Evolutionary conservation across 2,797 vertebrate species (phyloP).

Genomic region (Onychomys arenicola): DNA sequence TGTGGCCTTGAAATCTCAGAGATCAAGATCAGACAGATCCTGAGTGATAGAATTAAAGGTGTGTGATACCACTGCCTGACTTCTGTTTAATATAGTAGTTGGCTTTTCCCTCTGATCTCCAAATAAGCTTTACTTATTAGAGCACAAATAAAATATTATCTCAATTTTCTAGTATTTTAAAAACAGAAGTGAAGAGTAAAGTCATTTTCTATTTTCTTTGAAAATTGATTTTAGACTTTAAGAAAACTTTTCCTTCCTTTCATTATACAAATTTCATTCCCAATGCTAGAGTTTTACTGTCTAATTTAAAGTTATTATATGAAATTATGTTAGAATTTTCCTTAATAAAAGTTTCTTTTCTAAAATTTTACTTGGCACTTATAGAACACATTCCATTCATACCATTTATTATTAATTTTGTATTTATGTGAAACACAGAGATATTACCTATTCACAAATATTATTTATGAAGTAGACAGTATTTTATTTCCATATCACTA

Average conservation of each 20-base stretch:
- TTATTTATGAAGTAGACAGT: neutral
- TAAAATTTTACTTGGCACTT: neutral
- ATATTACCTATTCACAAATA: neutral
- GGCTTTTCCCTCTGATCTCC: too few relatives aligned
- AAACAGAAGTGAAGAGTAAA: neutral
- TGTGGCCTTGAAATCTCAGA: too few relatives aligned
- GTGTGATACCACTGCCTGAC: too few relatives aligned
- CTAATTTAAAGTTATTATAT: neutral
- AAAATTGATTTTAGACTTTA: neutral
- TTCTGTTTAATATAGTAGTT: too few relatives aligned
- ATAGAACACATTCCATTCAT: neutral
- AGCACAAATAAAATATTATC: too few relatives aligned
- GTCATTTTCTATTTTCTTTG: neutral
- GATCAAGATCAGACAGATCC: too few relatives aligned
- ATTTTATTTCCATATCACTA: neutral
- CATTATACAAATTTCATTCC: neutral
- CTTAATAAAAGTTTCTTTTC: neutral
- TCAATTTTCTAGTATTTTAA: slow-evolving; percentile 23
- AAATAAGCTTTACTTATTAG: too few relatives aligned
- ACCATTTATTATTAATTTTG: slow-evolving; percentile 20
- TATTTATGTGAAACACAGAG: neutral
- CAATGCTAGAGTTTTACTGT: neutral
- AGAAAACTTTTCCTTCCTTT: neutral
- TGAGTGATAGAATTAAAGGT: too few relatives aligned
- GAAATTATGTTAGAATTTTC: neutral